Percentiles rank a stretch among this genome's conserved stretches.
These are phyloP conservation scores for Sphecodes monilicornis DNA, from an alignment of 2,888 invertebrate species.

Conservation along the genomic window DNA sequence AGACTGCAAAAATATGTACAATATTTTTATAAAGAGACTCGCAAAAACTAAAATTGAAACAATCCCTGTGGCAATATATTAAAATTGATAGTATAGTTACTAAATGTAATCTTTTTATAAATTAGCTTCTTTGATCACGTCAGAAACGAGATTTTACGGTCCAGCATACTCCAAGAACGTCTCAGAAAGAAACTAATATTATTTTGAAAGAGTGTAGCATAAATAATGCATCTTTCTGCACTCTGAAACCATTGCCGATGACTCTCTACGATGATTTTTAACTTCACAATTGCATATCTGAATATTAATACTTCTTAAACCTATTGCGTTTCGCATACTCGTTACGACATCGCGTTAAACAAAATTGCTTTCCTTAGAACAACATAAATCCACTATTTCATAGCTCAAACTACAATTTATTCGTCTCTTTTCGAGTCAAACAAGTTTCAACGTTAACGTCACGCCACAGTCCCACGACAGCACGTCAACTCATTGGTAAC, in stretches of 20 bases:
- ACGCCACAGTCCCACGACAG: too few relatives aligned
- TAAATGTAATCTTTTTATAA: neutral
- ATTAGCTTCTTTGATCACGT: neutral
- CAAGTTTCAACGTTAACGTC: too few relatives aligned
- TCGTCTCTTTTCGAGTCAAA: neutral
- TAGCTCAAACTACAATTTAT: neutral
- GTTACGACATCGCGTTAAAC: neutral
- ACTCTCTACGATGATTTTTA: neutral
- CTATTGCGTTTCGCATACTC: neutral
- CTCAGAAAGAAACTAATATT: neutral
- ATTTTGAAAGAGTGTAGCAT: neutral
- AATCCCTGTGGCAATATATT: neutral
- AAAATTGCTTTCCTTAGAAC: neutral
- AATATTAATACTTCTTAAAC: neutral
- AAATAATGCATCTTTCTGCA: neutral
- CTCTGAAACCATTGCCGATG: neutral
- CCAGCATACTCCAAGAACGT: neutral
- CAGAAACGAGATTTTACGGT: neutral
- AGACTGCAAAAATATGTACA: neutral
- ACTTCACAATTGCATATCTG: neutral
- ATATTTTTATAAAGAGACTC: neutral
- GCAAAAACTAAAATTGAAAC: neutral
- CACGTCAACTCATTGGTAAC: too few relatives aligned
- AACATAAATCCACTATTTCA: neutral
- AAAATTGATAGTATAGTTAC: too few relatives aligned